phyloP scores from a whole-genome alignment of 2,888 invertebrate genomes.

The Rhingia campestris region DNA sequence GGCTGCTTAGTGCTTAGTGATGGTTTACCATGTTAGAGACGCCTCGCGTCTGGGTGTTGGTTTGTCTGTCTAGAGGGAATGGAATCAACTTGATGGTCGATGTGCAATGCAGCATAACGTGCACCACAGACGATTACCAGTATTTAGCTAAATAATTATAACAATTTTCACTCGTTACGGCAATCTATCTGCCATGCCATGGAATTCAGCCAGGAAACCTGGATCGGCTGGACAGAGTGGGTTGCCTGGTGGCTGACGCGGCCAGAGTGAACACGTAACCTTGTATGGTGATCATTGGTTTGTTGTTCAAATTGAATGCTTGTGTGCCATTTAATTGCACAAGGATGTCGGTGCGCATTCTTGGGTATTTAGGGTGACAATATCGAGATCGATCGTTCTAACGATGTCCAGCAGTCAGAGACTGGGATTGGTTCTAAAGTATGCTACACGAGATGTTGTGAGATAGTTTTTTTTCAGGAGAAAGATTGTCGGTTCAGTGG shows the following conservation, averaged over 20 bases:
- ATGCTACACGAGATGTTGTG: background rate
- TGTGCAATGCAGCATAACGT: slow-evolving; percentile 66
- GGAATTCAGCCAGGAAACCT: slow-evolving; percentile 48
- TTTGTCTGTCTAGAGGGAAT: slow-evolving; percentile 60
- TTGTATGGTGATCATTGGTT: slow-evolving; percentile 73
- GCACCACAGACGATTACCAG: slow-evolving; percentile 70
- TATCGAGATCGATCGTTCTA: background rate
- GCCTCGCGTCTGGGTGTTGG: slow-evolving; percentile 67
- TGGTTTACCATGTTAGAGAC: slow-evolving; percentile 60
- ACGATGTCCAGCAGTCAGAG: background rate
- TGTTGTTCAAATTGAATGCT: slow-evolving; percentile 69
- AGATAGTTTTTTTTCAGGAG: too few species aligned
- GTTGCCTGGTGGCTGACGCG: slow-evolving; percentile 8
- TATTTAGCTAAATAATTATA: slow-evolving; percentile 73
- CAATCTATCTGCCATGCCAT: slow-evolving; percentile 57
- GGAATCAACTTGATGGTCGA: slow-evolving; percentile 37
- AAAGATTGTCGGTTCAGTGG: too few species aligned
- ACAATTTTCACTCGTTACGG: slow-evolving; percentile 74
- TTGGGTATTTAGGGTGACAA: slow-evolving; percentile 50
- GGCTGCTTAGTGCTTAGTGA: slow-evolving; percentile 39
- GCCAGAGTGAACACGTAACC: slow-evolving; percentile 53
- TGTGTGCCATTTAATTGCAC: slow-evolving; percentile 73
- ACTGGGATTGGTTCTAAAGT: background rate
- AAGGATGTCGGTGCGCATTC: slow-evolving; percentile 64
- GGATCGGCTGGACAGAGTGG: background rate